Evolutionary conservation across 2,113 vertebrate species (phyloP).

Genomic region (Pycnonotus jocosus): DNA sequence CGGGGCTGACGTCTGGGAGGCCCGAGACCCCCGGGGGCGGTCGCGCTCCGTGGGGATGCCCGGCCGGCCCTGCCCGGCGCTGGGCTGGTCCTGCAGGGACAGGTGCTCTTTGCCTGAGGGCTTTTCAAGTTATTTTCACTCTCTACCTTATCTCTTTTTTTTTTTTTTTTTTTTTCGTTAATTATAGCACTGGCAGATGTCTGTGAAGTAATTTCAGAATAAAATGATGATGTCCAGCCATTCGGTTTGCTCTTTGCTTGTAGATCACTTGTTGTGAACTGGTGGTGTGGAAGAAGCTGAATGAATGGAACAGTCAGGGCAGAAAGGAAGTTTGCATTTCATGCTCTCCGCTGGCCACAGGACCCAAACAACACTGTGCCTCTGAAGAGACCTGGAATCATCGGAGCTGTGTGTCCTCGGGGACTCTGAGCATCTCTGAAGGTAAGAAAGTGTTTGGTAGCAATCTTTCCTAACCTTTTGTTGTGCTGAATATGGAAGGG

Average conservation of each 20-base stretch:
- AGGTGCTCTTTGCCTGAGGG: background rate
- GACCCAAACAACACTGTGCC: background rate
- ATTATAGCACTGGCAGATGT: background rate
- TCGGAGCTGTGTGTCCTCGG: background rate
- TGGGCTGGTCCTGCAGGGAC: background rate
- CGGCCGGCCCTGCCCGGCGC: background rate
- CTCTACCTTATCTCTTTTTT: too few relatives aligned
- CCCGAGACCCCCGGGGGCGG: background rate
- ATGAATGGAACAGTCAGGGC: slow-evolving; percentile 11
- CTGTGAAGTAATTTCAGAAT: background rate
- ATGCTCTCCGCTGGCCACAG: background rate
- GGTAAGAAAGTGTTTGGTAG: background rate
- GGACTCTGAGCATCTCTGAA: background rate
- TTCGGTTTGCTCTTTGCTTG: background rate
- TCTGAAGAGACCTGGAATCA: background rate
- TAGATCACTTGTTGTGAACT: background rate
- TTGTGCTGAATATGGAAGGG: background rate
- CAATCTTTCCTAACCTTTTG: background rate
- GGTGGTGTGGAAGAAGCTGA: background rate
- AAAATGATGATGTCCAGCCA: fast-evolving
- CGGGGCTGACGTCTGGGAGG: background rate
- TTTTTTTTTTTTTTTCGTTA: background rate
- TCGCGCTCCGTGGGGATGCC: background rate
- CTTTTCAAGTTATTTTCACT: fast-evolving
- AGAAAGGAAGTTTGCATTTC: background rate